phyloP scores from a whole-genome alignment of 2,888 invertebrate species.

The Acanthosepion esculentum region DNA sequence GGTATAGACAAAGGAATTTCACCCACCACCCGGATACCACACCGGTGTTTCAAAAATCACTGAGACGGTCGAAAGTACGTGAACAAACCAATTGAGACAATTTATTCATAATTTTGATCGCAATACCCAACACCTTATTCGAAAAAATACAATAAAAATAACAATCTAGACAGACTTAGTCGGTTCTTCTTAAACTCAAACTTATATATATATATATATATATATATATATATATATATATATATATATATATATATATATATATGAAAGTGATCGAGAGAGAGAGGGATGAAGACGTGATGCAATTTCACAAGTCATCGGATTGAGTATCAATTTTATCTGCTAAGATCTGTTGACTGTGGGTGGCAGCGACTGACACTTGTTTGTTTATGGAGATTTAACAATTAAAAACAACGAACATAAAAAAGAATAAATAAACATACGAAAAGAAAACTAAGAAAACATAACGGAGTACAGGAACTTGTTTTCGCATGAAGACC shows the following conservation, averaged over 20 bases:
- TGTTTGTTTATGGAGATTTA: background rate
- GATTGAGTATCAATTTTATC: background rate
- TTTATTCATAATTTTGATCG: no score
- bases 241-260: background rate
- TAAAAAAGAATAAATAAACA: background rate
- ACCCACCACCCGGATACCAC: no score
- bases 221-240: slow-evolving; percentile 33
- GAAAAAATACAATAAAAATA: no score
- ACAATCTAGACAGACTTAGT: no score
- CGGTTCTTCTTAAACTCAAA: no score
- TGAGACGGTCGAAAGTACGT: no score
- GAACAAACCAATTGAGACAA: no score
- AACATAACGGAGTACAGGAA: background rate
- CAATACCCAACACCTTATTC: no score
- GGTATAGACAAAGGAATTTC: no score
- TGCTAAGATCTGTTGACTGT: background rate
- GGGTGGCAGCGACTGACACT: slow-evolving; percentile 33
- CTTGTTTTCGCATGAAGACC: background rate
- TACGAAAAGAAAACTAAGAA: background rate
- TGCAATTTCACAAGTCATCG: background rate
- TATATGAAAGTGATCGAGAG: background rate
- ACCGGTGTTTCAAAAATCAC: no score
- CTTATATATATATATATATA: background rate
- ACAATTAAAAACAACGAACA: background rate
- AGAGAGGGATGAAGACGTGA: background rate